Conservation (phyloP, 1,140 invertebrate genomes). For the Lutraria rhynchaena region DNA sequence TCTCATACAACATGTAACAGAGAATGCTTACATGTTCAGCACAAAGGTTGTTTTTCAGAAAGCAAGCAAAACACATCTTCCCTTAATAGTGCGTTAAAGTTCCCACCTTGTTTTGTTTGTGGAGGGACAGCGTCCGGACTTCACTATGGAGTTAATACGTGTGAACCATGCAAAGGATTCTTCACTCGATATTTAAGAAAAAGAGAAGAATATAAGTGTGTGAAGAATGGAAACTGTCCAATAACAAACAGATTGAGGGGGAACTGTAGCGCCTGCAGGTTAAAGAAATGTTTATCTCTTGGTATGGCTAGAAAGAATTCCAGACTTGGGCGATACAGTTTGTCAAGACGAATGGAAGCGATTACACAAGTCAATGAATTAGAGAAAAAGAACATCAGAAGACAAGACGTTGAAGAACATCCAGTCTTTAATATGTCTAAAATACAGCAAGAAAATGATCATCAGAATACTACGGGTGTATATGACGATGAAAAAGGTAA, state of each 20-base stretch:
- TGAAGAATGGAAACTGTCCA: slow-evolving; percentile 65
- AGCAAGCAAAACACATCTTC: neutral
- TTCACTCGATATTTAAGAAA: slow-evolving; percentile 74
- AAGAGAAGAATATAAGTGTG: slow-evolving; percentile 73
- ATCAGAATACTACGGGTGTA: neutral
- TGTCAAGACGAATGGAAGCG: slow-evolving; percentile 34
- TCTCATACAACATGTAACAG: too few relatives aligned
- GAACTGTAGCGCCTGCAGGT: slow-evolving; percentile 75
- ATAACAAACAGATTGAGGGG: slow-evolving; percentile 69
- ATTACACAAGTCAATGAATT: slow-evolving; percentile 50
- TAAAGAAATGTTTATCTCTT: slow-evolving; percentile 53
- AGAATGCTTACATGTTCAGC: neutral
- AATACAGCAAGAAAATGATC: too few relatives aligned
- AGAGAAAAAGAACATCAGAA: slow-evolving; percentile 37
- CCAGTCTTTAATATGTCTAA: neutral
- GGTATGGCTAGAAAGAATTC: slow-evolving; percentile 51
- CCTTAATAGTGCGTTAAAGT: slow-evolving; percentile 18
- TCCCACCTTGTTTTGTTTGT: slow-evolving; percentile 81
- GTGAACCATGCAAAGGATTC: slow-evolving; percentile 83
- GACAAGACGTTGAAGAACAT: neutral
- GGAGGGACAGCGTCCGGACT: slow-evolving; percentile 82
- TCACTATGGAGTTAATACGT: slow-evolving; percentile 83
- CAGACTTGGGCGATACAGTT: slow-evolving; percentile 39
- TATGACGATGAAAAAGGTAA: neutral
- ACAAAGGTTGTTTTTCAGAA: neutral